phyloP scores from a whole-genome alignment of 1,140 invertebrate genomes.

The Argopecten irradians region DNA sequence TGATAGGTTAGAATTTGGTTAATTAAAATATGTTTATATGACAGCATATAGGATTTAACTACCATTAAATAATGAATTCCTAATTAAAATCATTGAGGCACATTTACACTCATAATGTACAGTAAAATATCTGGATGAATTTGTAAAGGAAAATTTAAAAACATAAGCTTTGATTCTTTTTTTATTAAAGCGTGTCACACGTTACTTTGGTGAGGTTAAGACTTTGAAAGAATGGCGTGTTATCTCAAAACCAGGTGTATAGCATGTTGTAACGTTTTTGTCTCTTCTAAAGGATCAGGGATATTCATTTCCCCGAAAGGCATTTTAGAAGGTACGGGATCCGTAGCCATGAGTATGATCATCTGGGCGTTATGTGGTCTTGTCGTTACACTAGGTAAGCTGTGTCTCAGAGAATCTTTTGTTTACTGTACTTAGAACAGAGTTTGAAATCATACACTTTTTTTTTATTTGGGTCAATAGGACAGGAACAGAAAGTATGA shows the following conservation, averaged over 20 bases:
- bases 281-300: conserved; percentile 82
- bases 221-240: not conserved
- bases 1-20: conserved; percentile 67
- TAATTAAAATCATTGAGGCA: not conserved
- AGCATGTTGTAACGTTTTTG: not conserved
- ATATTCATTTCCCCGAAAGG: conserved; percentile 98
- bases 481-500: not conserved
- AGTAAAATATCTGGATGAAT: not conserved
- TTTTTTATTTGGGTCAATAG: not conserved
- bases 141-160: not conserved
- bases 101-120: not conserved
- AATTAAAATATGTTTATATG: not conserved
- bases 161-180: not conserved
- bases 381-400: conserved; percentile 66
- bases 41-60: not conserved
- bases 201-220: no score
- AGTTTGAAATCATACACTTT: not conserved
- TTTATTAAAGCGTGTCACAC: no score
- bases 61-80: not conserved
- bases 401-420: not conserved
- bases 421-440: not conserved
- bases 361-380: conserved; percentile 82
- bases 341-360: conserved; percentile 87
- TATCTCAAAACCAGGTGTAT: not conserved
- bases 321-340: conserved; percentile 87